Percentiles rank a stretch among this genome's conserved stretches.
Evolutionary conservation across 2,797 vertebrate species (phyloP).

Genomic region (Pygocentrus nattereri): DNA sequence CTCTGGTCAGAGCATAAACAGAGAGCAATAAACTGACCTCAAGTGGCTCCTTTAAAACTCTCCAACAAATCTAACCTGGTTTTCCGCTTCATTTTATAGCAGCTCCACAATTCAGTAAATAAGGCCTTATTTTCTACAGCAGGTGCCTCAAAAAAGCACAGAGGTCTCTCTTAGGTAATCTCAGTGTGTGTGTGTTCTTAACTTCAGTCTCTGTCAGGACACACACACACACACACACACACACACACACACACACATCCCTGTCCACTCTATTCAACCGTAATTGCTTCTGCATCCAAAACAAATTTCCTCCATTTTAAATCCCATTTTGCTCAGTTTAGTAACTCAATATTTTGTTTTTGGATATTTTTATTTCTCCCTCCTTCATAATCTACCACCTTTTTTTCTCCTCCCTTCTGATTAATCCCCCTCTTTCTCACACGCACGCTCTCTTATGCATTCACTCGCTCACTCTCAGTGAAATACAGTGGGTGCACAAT

Average conservation of each 20-base stretch:
- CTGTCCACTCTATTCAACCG: background rate
- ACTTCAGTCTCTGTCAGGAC: no score
- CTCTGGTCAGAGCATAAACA: no score
- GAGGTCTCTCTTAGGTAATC: no score
- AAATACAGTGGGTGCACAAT: background rate
- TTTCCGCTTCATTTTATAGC: background rate
- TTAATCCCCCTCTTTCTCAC: conserved; percentile 2
- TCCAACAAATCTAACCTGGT: no score
- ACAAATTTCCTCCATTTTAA: background rate
- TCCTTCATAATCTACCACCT: background rate
- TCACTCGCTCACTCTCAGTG: background rate
- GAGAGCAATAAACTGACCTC: no score
- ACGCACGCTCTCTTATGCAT: background rate
- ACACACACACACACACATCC: background rate
- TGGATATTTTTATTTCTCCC: background rate
- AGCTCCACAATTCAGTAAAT: background rate
- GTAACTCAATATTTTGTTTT: background rate
- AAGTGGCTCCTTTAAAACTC: no score
- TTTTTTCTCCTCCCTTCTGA: conserved; percentile 22
- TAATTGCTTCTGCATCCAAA: background rate
- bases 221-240: no score
- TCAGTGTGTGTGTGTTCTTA: no score
- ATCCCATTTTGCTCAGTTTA: background rate
- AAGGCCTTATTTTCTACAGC: no score
- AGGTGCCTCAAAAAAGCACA: no score